Evolutionary conservation across 2,113 vertebrate genomes (phyloP).

Genomic region (Mesembrinibis cayennensis): DNA sequence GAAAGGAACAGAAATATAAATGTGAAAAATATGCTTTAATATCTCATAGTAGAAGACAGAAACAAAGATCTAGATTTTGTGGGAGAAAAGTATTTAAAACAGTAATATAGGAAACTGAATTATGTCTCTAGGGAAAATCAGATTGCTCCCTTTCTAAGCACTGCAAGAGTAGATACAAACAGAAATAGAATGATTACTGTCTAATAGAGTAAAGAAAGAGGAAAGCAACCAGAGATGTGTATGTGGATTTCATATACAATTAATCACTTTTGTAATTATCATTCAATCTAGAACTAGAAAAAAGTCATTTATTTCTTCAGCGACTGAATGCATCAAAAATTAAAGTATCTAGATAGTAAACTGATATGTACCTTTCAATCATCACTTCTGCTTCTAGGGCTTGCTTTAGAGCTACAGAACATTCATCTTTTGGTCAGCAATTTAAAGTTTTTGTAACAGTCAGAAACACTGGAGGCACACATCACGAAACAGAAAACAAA

Average conservation of each 20-base stretch:
- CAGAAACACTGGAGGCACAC: not conserved
- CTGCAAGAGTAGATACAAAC: not conserved
- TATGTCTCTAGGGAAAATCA: not conserved
- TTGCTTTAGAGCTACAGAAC: not conserved
- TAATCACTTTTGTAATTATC: not conserved
- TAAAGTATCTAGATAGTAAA: not conserved
- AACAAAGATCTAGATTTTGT: not conserved
- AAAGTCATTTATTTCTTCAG: not conserved
- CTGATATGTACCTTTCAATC: not conserved
- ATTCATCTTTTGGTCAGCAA: not conserved
- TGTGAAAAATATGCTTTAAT: not conserved
- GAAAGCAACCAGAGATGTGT: not conserved
- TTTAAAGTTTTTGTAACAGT: not conserved
- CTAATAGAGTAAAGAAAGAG: not conserved
- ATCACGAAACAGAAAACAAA: not conserved
- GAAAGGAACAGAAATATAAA: not conserved
- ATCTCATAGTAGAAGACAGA: not conserved
- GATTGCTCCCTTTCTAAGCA: not conserved
- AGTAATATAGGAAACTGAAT: not conserved
- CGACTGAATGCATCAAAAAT: not conserved
- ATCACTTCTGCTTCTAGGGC: not conserved
- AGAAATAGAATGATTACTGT: not conserved
- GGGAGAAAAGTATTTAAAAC: not conserved
- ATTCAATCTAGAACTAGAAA: not conserved
- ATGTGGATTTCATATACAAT: not conserved